A percentile compares a stretch with the other conserved stretches of the same genome.
Evolutionary conservation across 2,888 invertebrate genomes (phyloP).

Genomic region (Harmothoe impar): DNA sequence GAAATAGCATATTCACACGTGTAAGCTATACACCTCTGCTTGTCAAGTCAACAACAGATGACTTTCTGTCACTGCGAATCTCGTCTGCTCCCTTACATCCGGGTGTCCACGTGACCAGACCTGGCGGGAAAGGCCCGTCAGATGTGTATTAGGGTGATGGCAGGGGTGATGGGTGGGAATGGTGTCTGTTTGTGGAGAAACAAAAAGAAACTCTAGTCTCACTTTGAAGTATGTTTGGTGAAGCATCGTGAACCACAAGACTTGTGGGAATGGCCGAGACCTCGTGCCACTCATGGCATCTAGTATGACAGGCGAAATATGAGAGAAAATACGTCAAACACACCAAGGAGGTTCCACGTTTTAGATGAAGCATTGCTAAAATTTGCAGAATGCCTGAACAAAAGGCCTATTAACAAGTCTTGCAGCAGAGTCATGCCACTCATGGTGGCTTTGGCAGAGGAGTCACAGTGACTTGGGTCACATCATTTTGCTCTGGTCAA

Average conservation of each 20-base stretch:
- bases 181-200: neutral
- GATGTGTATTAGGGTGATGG: neutral
- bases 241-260: neutral
- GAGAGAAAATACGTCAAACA: neutral
- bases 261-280: neutral
- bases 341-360: too few species aligned
- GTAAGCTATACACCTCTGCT: neutral
- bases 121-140: neutral
- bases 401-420: too few species aligned
- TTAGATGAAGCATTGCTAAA: too few species aligned
- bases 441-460: too few species aligned
- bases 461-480: too few species aligned
- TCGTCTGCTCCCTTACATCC: conserved; percentile 21
- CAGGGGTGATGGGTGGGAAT: neutral
- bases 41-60: conserved; percentile 16
- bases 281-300: neutral
- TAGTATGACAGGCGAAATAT: neutral
- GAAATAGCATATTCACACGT: neutral
- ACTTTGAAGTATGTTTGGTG: conserved; percentile 29
- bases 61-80: neutral
- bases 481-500: too few species aligned
- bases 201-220: conserved; percentile 21
- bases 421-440: too few species aligned
- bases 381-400: too few species aligned
- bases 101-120: conserved; percentile 30